phyloP scores from a whole-genome alignment of 2,797 vertebrate genomes.

The Parotocinclus haroldoi region DNA sequence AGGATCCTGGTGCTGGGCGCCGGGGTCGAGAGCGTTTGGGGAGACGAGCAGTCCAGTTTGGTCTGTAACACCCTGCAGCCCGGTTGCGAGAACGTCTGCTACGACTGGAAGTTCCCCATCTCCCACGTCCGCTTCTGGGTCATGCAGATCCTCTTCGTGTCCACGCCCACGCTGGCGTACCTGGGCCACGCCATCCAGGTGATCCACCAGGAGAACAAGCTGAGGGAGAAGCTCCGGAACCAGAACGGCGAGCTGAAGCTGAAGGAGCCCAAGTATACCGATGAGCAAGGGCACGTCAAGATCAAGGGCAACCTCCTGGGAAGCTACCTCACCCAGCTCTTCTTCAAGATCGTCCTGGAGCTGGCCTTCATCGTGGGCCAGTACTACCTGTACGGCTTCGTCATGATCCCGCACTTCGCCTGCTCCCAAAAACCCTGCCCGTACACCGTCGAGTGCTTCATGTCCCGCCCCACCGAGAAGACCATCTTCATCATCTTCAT shows the following conservation, averaged over 20 bases:
- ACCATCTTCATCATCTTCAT: constrained; percentile 88
- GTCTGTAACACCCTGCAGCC: constrained; percentile 90
- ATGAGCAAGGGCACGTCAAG: constrained; percentile 77
- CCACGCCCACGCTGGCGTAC: constrained; percentile 74
- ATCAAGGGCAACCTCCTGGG: constrained; percentile 88
- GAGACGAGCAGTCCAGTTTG: constrained; percentile 89
- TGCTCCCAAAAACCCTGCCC: constrained; percentile 85
- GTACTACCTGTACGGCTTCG: constrained; percentile 91
- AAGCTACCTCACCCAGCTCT: constrained; percentile 83
- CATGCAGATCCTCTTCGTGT: constrained; percentile 89
- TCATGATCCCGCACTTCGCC: constrained; percentile 85
- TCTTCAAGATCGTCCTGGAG: constrained; percentile 87
- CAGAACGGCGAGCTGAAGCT: constrained; percentile 46
- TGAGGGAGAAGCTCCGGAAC: constrained; percentile 68
- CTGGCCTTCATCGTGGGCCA: constrained; percentile 86
- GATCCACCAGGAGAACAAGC: constrained; percentile 82
- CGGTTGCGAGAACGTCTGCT: constrained; percentile 94
- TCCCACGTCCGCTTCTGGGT: constrained; percentile 97
- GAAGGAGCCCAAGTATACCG: constrained; percentile 74
- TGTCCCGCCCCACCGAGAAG: constrained; percentile 84
- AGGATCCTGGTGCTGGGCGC: constrained; percentile 91
- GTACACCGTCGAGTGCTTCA: constrained; percentile 81
- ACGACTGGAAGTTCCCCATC: constrained; percentile 91
- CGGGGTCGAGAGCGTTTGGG: constrained; percentile 90
- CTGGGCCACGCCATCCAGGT: constrained; percentile 75